A percentile compares a stretch with the other conserved stretches of the same genome.
Evolutionary conservation across 2,888 invertebrate genomes (phyloP).

Genomic region (Ophion obscuratus): DNA sequence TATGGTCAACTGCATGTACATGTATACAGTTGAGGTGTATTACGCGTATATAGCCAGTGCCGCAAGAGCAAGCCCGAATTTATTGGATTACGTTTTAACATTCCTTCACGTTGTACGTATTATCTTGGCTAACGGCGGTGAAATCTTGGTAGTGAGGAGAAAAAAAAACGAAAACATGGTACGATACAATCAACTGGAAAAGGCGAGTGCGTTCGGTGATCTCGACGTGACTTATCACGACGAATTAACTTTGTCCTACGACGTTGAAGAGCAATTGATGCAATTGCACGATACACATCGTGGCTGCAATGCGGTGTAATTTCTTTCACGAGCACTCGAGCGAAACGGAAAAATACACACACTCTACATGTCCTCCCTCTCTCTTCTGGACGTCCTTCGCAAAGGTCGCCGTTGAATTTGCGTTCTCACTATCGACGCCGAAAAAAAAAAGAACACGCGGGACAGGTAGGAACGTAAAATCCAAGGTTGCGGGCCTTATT

Average conservation of each 20-base stretch:
- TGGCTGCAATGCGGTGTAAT: too few species aligned
- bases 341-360: too few species aligned
- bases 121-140: constrained; percentile 32
- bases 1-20: constrained; percentile 34
- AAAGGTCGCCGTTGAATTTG: constrained; percentile 49
- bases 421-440: constrained; percentile 40
- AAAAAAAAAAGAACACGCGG: constrained; percentile 32
- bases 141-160: constrained; percentile 22
- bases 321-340: too few species aligned
- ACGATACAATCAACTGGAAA: constrained; percentile 18
- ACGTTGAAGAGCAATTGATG: constrained; percentile 17
- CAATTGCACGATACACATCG: not conserved
- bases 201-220: constrained; percentile 12
- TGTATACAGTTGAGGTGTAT: not conserved
- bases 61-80: constrained; percentile 54
- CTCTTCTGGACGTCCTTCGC: constrained; percentile 58
- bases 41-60: constrained; percentile 8
- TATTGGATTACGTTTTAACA: constrained; percentile 60
- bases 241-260: constrained; percentile 18
- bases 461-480: constrained; percentile 11
- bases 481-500: constrained; percentile 51
- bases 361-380: not conserved
- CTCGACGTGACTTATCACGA: constrained; percentile 18
- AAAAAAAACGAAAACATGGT: constrained; percentile 4
- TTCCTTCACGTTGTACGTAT: constrained; percentile 45